phyloP scores from a whole-genome alignment of 2,797 vertebrate genomes.

The Antrozous pallidus region DNA sequence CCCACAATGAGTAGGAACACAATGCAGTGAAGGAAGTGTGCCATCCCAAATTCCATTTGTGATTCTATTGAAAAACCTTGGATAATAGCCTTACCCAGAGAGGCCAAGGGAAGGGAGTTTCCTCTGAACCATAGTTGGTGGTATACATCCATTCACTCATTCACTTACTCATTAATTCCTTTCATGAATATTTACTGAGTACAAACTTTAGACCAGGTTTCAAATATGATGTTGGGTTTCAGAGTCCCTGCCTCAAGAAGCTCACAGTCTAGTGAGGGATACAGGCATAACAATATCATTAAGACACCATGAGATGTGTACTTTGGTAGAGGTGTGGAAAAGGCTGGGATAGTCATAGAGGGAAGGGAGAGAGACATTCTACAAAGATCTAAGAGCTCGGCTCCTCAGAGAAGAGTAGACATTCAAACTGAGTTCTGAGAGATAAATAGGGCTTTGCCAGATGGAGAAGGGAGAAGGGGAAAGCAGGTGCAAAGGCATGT shows the following conservation, averaged over 20 bases:
- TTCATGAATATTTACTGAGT: conserved; percentile 26
- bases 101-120: not conserved
- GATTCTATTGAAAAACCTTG: not conserved
- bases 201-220: not conserved
- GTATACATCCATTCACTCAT: not conserved
- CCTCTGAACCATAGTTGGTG: not conserved
- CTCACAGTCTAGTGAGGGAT: not conserved
- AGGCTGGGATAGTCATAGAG: not conserved
- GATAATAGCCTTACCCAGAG: not conserved
- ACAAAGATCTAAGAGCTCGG: not conserved
- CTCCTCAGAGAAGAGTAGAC: not conserved
- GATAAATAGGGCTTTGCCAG: not conserved
- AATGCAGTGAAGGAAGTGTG: not conserved
- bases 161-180: not conserved
- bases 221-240: not conserved
- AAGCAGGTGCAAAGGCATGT: not conserved
- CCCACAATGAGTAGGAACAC: not conserved
- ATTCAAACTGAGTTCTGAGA: not conserved
- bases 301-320: not conserved
- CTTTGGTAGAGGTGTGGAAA: not conserved
- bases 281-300: not conserved
- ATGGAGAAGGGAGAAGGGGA: not conserved
- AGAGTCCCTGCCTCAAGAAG: not conserved
- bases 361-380: not conserved
- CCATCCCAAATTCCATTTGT: conserved; percentile 12